Evolutionary conservation across 1,140 invertebrate species (phyloP).

Genomic region (Apolygus lucorum): DNA sequence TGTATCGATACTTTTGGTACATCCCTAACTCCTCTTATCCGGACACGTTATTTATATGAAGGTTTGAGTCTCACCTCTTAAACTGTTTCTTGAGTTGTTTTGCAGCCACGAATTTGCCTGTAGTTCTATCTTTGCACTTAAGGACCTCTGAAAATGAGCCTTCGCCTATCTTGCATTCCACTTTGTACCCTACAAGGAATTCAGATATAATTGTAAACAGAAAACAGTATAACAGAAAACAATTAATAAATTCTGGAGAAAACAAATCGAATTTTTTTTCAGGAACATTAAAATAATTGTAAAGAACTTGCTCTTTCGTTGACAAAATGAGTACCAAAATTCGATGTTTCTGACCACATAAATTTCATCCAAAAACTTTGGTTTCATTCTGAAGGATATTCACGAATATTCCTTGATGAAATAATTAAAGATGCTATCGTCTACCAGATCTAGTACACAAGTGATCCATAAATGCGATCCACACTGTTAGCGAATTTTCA

Average conservation of each 20-base stretch:
- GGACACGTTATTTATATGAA: no score
- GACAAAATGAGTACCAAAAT: neutral
- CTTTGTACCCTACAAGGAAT: constrained; percentile 46
- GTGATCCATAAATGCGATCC: no score
- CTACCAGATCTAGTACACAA: no score
- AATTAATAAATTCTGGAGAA: neutral
- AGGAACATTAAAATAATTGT: neutral
- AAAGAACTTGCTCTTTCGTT: no score
- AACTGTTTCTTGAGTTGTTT: constrained; percentile 56
- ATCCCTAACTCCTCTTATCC: no score
- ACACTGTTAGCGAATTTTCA: no score
- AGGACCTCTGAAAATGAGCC: constrained; percentile 61
- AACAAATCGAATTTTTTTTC: neutral
- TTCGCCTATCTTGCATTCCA: constrained; percentile 52
- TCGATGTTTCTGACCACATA: neutral
- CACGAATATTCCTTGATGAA: no score
- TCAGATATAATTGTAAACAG: neutral
- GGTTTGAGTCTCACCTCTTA: constrained; percentile 45
- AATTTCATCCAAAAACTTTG: neutral
- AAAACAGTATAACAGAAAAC: neutral
- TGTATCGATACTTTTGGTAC: no score
- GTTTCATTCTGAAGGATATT: no score
- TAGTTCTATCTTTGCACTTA: constrained; percentile 51
- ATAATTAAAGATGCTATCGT: no score
- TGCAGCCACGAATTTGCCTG: constrained; percentile 48